Evolutionary conservation across 23 tunicate species (phyloP), one percentile per base, ranked within the genome.

Genomic region (Diplosoma virens): DNA sequence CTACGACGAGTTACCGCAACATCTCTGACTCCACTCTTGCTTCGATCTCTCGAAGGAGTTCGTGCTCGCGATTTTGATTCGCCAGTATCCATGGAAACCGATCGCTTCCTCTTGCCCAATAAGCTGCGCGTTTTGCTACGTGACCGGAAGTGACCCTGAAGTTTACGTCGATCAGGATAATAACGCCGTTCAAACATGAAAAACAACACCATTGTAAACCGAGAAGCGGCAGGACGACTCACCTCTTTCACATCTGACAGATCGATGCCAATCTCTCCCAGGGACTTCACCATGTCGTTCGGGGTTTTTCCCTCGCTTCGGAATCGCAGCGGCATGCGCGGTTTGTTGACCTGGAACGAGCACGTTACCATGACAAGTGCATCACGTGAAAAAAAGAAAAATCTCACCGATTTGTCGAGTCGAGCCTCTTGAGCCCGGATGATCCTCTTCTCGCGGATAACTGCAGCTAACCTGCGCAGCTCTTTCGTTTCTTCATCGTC

Each of bases 101-200:
- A 76, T 0, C 95, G 76, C 47, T 85, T 92, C 17, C 97, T 81
- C 77, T 89, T 89, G 35, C 75, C 78, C 28, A 58, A 58, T 47
- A 82, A 33, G 17, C 54, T 71, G 5, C 97, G 82, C 6, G 91
- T 92, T 30, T 70, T 81, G 64, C 92, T 85, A 0, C 97, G 83
- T 1, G 97, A 85, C 21, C 97, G 76, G 90, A 90, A 90, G 73
- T 89, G 87, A 24, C 81, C 96, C 96, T 89, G 77, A n/a, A n/a
- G n/a, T n/a, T n/a, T n/a, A n/a, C n/a, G n/a, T n/a, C n/a, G n/a
- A n/a, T n/a, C n/a, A 46, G 16, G n/a, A n/a, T n/a, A 46, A 11
- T 11, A 46, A 46, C 16, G 14, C 16, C 16, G 52, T 46, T 46
- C 11, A 46, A 46, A 46, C 52, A 11, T 11, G 14, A 46, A 46